Evolutionary conservation across 2,113 vertebrate genomes (phyloP).

Genomic region (cattle (Bos taurus)): ARS-UCD2.0 NC_037349.1:38511001-38511500

Average conservation of each 20-base stretch:
- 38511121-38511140: background rate
- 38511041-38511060: background rate
- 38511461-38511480: slow-evolving; percentile 50
- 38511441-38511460: background rate
- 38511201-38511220: background rate
- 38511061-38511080: background rate
- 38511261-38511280: background rate
- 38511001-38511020: background rate
- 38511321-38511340: background rate
- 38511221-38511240: background rate
- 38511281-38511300: background rate
- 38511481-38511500: slow-evolving; percentile 64
- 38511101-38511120: background rate
- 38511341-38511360: background rate
- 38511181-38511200: background rate
- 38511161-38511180: background rate
- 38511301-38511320: background rate
- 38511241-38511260: background rate
- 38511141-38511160: background rate
- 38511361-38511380: background rate
- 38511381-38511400: background rate
- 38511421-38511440: background rate
- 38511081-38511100: background rate
- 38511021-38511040: background rate
- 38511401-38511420: background rate